Base-by-base conservation (phyloP, 1,140 invertebrate genomes). In the Lordiphosa collinella region DNA sequence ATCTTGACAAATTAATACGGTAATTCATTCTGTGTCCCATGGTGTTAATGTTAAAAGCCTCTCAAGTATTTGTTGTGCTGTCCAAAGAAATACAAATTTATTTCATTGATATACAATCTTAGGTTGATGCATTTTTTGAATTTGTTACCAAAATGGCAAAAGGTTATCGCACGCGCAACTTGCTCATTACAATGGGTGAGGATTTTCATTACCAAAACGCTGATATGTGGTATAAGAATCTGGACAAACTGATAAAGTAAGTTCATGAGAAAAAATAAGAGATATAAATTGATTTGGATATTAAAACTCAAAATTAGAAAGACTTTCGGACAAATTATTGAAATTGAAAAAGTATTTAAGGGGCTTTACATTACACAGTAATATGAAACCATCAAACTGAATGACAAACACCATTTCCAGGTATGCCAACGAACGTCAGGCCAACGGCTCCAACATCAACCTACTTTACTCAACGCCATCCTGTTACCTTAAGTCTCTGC, bases 401-500 rank as follows among this genome's bases (percentile, higher is more conserved):
- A 8, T 34, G 2, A 16, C 2, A 10, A 14, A 32, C 11, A 12
- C 31, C 13, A 2, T 11, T n/a, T 31, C 5, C 54, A 90, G 92
- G 69, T 92, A 92, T 52, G 90, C 91, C 0, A 94, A 92, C 32
- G 88, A 91, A 49, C 87, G 93, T 29, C 92, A 94, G 91, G 89
- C 55, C 44, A 90, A 91, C 57, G 92, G 92, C 2, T 90, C 91
- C 1, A 92, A 92, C 2, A 90, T 97, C 2, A 95, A 96, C 73
- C 79, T 96, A 5, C 92, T 98, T 48, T 99, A 99, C 88, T 99
- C 98, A 0, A 99, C 97, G 0, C 98, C 98, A 0, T 94, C 95
- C 0, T 99, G 98, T 84, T 99, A 99, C 88, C 80, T 97, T 25
- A 95, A 97, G 84, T 92, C 96, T 0, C 80, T 98, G 0, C 92